phyloP scores from a whole-genome alignment of 2,113 vertebrate species.

The Nothobranchius furzeri region DNA sequence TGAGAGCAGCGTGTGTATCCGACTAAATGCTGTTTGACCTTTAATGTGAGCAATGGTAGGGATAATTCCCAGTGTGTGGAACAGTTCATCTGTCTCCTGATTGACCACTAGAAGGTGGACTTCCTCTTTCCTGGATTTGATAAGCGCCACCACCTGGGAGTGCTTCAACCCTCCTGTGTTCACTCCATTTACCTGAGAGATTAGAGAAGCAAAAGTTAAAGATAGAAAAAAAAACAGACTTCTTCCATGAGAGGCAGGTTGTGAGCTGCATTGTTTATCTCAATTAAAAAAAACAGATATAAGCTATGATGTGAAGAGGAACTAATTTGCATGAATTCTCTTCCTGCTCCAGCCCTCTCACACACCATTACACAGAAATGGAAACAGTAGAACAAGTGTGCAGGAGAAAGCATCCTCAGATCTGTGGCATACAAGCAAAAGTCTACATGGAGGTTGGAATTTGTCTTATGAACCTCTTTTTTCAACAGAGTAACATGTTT shows the following conservation, averaged over 20 bases:
- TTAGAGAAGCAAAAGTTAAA: neutral
- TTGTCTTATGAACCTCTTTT: no score
- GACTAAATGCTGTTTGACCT: constrained; percentile 71
- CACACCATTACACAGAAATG: neutral
- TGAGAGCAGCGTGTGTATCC: neutral
- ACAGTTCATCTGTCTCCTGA: constrained; percentile 86
- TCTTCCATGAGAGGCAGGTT: neutral
- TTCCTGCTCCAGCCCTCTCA: constrained; percentile 30
- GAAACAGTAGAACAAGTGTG: no score
- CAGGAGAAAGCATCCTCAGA: no score
- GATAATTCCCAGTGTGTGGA: constrained; percentile 84
- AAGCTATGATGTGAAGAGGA: constrained; percentile 1
- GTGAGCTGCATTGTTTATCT: neutral
- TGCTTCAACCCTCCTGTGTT: constrained; percentile 87
- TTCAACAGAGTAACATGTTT: no score
- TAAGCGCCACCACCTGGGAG: constrained; percentile 88
- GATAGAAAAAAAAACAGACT: neutral
- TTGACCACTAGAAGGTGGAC: constrained; percentile 89
- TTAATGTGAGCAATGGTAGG: constrained; percentile 82
- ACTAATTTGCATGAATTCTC: constrained; percentile 37
- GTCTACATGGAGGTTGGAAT: no score
- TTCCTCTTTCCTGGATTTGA: constrained; percentile 80
- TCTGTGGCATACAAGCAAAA: no score
- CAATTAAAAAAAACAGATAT: neutral
- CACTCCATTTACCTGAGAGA: constrained; percentile 87